Base-by-base conservation (phyloP, 2,888 invertebrate species). In the Noctua fimbriata region DNA sequence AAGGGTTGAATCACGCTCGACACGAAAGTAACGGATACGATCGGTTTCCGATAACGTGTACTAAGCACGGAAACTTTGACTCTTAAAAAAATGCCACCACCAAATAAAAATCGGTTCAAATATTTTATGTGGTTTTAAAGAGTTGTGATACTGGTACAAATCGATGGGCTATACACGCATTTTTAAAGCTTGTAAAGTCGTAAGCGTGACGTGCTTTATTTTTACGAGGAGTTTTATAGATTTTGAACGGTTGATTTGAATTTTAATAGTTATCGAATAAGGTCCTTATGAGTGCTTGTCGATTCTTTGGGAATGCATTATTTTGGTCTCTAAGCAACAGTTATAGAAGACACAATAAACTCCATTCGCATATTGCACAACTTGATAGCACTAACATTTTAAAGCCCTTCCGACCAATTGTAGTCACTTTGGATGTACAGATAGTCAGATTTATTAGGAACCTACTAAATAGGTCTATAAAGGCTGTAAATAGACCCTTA, bases 1-100 rank as follows among this genome's bases (percentile, higher is more conserved):
- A 96, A 96, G 96, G 95, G 95, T 96, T 95, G 93, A 91, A 92
- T 93, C 93, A 92, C 92, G 91, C 88, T 90, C 93, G 91, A 92
- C 94, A 94, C 94, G 94, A 92, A 92, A 89, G 90, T 91, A 92
- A 89, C 90, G 88, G 89, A 91, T 90, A 90, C 90, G 92, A 95
- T 95, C 92, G 94, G 92, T 95, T 95, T 92, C 92, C 95, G 95
- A 96, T 96, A 96, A 96, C 95, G 94, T 91, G 91, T 90, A 88
- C 89, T 84, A 89, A 89, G 91, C 96, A 96, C 96, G 96, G 91
- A 93, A 95, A 92, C 93, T 90, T 36, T 89, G 84, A 89, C 91
- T 91, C 87, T 89, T 84, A 84, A 89, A 89, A 88, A 87, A 89
- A 83, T 82, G 63, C 78, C 77, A 87, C 78, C 84, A 88, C 79